These are phyloP conservation scores for Spilarctia lutea DNA, from an alignment of 2,888 invertebrate species.

Conservation along the genomic window DNA sequence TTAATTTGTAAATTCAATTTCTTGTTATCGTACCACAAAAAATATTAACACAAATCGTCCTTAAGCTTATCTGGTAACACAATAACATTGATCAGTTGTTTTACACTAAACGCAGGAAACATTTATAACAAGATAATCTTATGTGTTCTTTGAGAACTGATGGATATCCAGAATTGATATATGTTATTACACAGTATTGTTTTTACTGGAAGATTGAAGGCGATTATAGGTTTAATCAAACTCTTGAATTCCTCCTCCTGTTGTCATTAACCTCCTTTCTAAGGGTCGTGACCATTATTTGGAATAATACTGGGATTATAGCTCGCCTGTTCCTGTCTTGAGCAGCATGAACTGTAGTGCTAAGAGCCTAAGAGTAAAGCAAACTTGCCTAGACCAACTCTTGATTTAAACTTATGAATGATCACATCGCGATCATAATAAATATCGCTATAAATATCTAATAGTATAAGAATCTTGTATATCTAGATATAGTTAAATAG, in stretches of 20 bases:
- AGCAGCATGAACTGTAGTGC: too few species aligned
- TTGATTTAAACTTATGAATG: too few species aligned
- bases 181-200: neutral
- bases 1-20: neutral
- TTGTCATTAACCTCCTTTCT: too few species aligned
- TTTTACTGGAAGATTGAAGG: neutral
- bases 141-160: neutral
- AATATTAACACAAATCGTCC: constrained; percentile 2
- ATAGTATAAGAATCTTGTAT: neutral
- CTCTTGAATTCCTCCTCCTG: neutral
- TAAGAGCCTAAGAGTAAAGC: too few species aligned
- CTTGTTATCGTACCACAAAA: constrained; percentile 10
- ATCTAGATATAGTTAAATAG: too few species aligned
- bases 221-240: neutral
- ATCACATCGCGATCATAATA: too few species aligned
- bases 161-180: constrained; percentile 5
- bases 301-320: too few species aligned
- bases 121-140: constrained; percentile 9
- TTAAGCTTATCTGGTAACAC: constrained; percentile 15
- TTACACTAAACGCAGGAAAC: constrained; percentile 13
- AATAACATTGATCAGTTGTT: constrained; percentile 11
- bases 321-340: too few species aligned
- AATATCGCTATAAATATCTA: neutral
- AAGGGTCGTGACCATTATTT: too few species aligned
- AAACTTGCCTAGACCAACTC: too few species aligned